A percentile compares a stretch with the other conserved stretches of the same genome.
phyloP scores from a whole-genome alignment of 2,113 vertebrate species.

The Mesitornis unicolor region DNA sequence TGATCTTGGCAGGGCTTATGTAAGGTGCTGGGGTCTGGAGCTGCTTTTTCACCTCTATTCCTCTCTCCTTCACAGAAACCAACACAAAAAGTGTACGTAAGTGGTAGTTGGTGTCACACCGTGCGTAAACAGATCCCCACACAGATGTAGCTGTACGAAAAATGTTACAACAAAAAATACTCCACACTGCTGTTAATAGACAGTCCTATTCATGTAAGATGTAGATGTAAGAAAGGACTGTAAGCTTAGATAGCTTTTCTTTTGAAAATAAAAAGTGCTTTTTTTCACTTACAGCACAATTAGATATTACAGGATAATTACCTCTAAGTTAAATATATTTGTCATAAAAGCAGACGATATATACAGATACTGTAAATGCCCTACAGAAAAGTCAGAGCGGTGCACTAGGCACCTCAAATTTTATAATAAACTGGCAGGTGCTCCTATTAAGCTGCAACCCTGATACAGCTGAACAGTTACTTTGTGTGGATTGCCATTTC shows the following conservation, averaged over 20 bases:
- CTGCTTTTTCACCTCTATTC: neutral
- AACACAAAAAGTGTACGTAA: accelerated
- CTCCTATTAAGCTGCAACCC: neutral
- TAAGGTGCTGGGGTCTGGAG: neutral
- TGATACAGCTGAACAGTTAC: neutral
- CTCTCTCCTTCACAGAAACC: neutral
- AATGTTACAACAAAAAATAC: neutral
- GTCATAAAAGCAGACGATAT: neutral
- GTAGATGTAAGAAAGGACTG: neutral
- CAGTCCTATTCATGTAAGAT: neutral
- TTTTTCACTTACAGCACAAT: neutral
- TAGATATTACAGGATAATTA: neutral
- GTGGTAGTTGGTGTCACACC: neutral
- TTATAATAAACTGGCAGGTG: neutral
- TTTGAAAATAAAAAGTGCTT: neutral
- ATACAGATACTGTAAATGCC: neutral
- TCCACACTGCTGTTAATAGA: neutral
- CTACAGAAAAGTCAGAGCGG: neutral
- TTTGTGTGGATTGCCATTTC: neutral
- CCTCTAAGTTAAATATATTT: neutral
- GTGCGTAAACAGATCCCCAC: neutral
- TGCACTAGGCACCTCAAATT: neutral
- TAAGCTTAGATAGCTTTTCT: neutral
- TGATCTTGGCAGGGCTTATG: neutral
- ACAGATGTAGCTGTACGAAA: neutral